Evolutionary conservation across 30 jellyfish, hydroid and myxozoan genomes (phyloP).

Genomic region (Turritopsis dohrnii): DNA sequence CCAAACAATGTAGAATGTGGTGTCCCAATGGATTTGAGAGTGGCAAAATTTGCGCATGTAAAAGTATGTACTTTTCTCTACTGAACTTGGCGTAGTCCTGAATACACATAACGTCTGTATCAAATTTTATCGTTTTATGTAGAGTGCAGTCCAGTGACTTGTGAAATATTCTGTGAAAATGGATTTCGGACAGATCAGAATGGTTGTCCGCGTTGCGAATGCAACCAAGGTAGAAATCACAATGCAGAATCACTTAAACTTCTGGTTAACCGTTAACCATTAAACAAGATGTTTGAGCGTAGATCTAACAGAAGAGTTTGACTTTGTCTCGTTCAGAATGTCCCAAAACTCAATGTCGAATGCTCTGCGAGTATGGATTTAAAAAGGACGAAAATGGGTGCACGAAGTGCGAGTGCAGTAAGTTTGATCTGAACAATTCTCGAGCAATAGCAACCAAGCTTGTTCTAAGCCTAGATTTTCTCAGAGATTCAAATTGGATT

Average conservation of each 20-base stretch:
- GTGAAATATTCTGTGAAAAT: background rate
- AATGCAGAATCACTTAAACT: background rate
- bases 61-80: background rate
- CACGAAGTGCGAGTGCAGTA: slow-evolving; percentile 26
- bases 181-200: background rate
- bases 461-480: background rate
- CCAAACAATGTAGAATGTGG: background rate
- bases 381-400: slow-evolving; percentile 34
- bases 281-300: background rate
- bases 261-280: background rate
- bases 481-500: background rate
- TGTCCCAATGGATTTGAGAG: slow-evolving; percentile 3
- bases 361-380: slow-evolving; percentile 29
- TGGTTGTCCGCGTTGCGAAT: background rate
- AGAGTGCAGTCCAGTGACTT: background rate
- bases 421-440: slow-evolving; percentile 1
- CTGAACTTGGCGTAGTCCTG: background rate
- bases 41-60: background rate
- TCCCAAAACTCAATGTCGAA: slow-evolving; percentile 21
- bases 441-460: background rate
- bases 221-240: background rate
- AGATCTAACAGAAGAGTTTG: background rate
- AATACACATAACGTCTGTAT: background rate
- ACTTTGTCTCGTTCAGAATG: slow-evolving; percentile 12
- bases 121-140: background rate